Conservation (phyloP, 2,797 vertebrate species). For the Acrocephalus scirpaceus region DNA sequence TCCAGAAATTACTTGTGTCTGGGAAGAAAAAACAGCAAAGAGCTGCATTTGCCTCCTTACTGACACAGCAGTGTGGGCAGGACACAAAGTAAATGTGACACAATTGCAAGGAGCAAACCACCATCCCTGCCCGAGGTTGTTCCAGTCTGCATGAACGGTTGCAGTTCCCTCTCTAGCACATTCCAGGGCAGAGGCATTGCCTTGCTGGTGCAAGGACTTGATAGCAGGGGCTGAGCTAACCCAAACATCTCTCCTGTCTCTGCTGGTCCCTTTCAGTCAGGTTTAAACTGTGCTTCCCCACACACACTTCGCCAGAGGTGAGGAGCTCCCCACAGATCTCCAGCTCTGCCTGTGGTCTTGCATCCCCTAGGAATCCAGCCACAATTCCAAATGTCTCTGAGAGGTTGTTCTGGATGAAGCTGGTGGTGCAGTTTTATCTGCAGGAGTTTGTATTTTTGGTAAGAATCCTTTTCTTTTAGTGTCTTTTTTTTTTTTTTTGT, state of each 20-base stretch:
- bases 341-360: background rate
- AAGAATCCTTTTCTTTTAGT: background rate
- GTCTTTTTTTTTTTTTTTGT: background rate
- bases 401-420: background rate
- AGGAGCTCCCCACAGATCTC: background rate
- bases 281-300: background rate
- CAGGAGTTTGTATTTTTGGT: background rate
- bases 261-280: background rate
- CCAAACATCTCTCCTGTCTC: background rate
- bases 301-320: fast-evolving
- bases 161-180: background rate
- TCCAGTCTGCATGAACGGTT: fast-evolving
- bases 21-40: background rate
- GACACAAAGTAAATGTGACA: background rate
- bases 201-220: fast-evolving
- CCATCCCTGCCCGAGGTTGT: fast-evolving
- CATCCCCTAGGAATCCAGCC: background rate
- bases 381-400: background rate
- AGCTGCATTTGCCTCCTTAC: background rate
- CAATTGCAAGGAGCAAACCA: background rate
- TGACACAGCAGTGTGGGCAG: background rate
- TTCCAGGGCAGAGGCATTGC: background rate
- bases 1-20: background rate
- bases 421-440: background rate
- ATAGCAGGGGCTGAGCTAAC: background rate